Percentiles rank a stretch among this genome's conserved stretches.
Conservation (phyloP, 1,140 invertebrate species). For the Melipona quadrifasciata region DNA sequence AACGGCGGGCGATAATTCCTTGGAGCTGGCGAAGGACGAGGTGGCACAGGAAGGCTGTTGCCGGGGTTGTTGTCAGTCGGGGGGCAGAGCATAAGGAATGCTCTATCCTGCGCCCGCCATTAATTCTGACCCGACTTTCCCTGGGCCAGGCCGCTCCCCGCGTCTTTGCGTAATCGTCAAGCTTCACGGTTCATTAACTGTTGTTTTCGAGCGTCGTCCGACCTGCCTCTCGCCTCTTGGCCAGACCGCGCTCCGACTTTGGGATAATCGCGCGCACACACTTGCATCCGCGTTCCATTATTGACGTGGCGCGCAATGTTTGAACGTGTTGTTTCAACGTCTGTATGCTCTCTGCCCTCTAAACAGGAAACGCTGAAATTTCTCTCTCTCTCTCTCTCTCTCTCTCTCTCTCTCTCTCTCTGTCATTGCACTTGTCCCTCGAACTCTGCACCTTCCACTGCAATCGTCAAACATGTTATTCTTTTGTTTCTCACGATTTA, state of each 20-base stretch:
- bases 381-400: too few relatives aligned
- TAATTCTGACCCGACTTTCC: conserved; percentile 62
- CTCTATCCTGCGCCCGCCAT: conserved; percentile 53
- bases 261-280: neutral
- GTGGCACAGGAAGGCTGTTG: conserved; percentile 63
- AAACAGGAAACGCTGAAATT: neutral
- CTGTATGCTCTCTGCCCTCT: neutral
- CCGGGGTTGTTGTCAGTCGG: conserved; percentile 62
- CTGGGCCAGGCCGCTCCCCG: conserved; percentile 17
- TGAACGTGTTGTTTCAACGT: neutral
- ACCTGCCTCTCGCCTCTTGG: neutral
- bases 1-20: conserved; percentile 62
- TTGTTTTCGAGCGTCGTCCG: conserved; percentile 27
- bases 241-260: neutral
- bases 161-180: conserved; percentile 62
- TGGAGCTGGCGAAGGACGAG: conserved; percentile 56
- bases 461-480: too few relatives aligned
- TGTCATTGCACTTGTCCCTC: too few relatives aligned
- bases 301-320: neutral
- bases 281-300: neutral
- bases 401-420: too few relatives aligned
- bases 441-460: too few relatives aligned
- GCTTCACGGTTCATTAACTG: conserved; percentile 61
- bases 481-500: too few relatives aligned
- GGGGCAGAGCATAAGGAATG: conserved; percentile 60